Base-by-base conservation (phyloP, 2,113 vertebrate genomes). In the Saimiri boliviensis region DNA sequence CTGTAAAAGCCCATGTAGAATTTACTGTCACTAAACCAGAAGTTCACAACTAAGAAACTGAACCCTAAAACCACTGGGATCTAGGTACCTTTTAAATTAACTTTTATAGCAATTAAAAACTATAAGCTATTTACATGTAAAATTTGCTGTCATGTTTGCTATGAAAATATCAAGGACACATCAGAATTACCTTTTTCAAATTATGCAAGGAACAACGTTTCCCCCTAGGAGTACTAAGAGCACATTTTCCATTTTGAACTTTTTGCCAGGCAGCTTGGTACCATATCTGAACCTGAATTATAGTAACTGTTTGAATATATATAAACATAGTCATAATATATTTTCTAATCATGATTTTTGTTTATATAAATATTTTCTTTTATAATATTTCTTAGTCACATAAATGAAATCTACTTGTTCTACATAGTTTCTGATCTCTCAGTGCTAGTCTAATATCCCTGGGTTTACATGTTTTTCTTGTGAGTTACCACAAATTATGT, bases 401-500 rank as follows among this genome's bases (percentile, higher is more conserved):
- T 66, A 90, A 74, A 63, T 25, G 14, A 80, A 79, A 94, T 37
- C 32, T 20, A 37, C 45, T 42, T 71, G 52, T 42, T 63, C 21
- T 71, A 0, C 23, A 0, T 42, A 45, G 63, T 52, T 86, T 82
- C 37, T 47, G 47, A 47, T 89, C 30, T 84, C 68, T 87, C 17
- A 1, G 2, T 77, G 89, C 77, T 73, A 70, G 35, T 66, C 52
- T 58, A 8, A 35, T 21, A 40, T 27, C 25, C 10, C 35, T 58
- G 49, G 2, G 47, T 52, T 95, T 96, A 77, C 27, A 3, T 45
- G 19, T 30, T 92, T 92, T 91, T 85, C 40, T 77, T 40, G 30
- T 92, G 88, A 92, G 58, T 93, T 45, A 79, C 8, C 54, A 85
- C 47, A 91, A 77, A 87, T 82, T 54, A 86, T 70, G 47, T 83